phyloP scores from a whole-genome alignment of 1,140 invertebrate species.

The Drosophila ohnishii region DNA sequence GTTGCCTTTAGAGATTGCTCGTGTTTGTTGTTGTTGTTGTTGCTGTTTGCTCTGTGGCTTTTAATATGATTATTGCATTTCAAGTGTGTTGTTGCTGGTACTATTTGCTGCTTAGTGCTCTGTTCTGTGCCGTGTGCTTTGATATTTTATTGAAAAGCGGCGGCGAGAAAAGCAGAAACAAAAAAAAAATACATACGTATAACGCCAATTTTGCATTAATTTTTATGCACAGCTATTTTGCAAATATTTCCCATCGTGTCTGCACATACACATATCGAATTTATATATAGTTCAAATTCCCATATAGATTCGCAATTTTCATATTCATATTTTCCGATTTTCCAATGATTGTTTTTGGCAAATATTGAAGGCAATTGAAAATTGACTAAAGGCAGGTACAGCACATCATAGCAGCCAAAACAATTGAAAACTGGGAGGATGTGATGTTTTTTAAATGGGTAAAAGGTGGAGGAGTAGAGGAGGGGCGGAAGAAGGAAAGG shows the following conservation, averaged over 20 bases:
- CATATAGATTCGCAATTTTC: slow-evolving; percentile 42
- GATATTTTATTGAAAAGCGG: slow-evolving; percentile 45
- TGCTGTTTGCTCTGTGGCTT: slow-evolving; percentile 59
- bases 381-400: slow-evolving; percentile 43
- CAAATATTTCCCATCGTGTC: slow-evolving; percentile 39
- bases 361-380: slow-evolving; percentile 54
- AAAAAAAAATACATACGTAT: slow-evolving; percentile 14
- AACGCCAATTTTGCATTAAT: slow-evolving; percentile 42
- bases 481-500: background rate
- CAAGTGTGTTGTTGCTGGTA: slow-evolving; percentile 50
- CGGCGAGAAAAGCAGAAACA: background rate
- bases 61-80: slow-evolving; percentile 82
- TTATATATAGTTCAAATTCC: slow-evolving; percentile 5
- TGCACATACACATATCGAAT: slow-evolving; percentile 5
- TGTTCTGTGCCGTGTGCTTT: slow-evolving; percentile 36
- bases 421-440: slow-evolving; percentile 19
- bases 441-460: background rate
- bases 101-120: slow-evolving; percentile 14
- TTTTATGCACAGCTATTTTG: slow-evolving; percentile 45
- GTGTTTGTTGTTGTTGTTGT: slow-evolving; percentile 26
- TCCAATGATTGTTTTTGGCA: slow-evolving; percentile 49
- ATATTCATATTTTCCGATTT: slow-evolving; percentile 56
- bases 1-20: slow-evolving; percentile 73
- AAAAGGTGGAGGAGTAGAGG: background rate
- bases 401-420: slow-evolving; percentile 15